Evolutionary conservation across 64 coral and sea anemone genomes (phyloP).

Genomic region (Astreopora myriophthalma): DNA sequence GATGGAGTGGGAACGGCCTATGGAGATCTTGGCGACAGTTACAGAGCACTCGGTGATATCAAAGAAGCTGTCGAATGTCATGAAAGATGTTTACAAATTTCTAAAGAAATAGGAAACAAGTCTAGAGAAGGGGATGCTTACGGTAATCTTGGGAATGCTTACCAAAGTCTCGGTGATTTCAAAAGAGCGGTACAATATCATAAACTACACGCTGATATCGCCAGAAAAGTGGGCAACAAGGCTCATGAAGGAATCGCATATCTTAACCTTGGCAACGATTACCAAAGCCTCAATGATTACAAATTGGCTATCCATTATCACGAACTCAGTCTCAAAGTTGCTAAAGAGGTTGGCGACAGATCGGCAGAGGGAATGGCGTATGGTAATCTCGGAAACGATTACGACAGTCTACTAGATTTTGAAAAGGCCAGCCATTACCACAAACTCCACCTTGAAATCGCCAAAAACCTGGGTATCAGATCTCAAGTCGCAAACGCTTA

Average conservation of each 20-base stretch:
- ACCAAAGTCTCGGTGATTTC: neutral
- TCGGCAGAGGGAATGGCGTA: neutral
- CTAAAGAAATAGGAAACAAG: neutral
- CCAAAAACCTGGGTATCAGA: neutral
- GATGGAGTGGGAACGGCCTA: neutral
- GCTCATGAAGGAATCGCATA: neutral
- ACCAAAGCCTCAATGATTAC: neutral
- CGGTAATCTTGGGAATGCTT: neutral
- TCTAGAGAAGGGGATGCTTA: neutral
- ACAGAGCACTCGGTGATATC: neutral
- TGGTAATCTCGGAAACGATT: conserved; percentile 10
- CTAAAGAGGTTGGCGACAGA: neutral
- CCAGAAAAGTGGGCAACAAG: neutral
- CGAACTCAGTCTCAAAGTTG: neutral
- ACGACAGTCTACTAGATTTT: neutral
- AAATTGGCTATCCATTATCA: conserved; percentile 3
- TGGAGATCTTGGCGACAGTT: neutral
- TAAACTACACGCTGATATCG: neutral
- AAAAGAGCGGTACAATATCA: neutral
- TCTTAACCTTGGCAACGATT: conserved; percentile 1
- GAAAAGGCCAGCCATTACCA: neutral
- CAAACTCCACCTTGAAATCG: neutral
- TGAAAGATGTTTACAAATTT: neutral
- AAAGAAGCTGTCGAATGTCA: neutral
- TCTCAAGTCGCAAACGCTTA: neutral